These are phyloP conservation scores for Agonopterix arenella DNA, from an alignment of 2,888 invertebrate species.

Conservation along the genomic window DNA sequence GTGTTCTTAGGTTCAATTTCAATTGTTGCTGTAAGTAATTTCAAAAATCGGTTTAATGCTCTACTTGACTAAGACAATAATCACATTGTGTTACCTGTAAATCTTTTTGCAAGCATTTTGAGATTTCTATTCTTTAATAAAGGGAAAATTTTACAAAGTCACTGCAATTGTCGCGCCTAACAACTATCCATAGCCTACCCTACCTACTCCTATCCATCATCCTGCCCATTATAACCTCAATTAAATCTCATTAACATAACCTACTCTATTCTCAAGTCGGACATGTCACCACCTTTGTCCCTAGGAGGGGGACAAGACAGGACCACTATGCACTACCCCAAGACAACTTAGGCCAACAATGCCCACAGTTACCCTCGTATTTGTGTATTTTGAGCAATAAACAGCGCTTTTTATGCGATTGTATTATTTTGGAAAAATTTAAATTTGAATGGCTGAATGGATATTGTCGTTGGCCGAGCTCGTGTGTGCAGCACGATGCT, in stretches of 20 bases:
- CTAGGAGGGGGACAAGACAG: constrained; percentile 1
- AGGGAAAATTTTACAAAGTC: constrained; percentile 20
- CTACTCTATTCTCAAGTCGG: constrained; percentile 44
- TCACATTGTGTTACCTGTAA: no score
- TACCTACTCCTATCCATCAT: constrained; percentile 50
- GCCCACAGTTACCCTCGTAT: constrained; percentile 66
- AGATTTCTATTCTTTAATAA: no score
- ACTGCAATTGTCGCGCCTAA: constrained; percentile 62
- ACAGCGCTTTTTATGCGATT: constrained; percentile 75
- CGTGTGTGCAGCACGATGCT: constrained; percentile 65
- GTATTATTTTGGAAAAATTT: constrained; percentile 55
- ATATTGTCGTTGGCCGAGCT: constrained; percentile 74
- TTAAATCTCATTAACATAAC: constrained; percentile 74
- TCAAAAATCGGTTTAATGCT: no score
- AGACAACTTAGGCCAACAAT: constrained; percentile 69
- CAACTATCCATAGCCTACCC: constrained; percentile 21
- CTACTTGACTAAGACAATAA: no score
- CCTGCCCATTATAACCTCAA: constrained; percentile 72
- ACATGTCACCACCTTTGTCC: constrained; percentile 75
- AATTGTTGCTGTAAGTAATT: no score
- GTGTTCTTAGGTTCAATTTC: no score
- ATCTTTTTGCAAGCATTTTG: no score
- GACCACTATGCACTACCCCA: constrained; percentile 34
- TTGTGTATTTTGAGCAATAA: constrained; percentile 77
- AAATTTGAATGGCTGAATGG: constrained; percentile 67